phyloP scores from a whole-genome alignment of 2,113 vertebrate species.

The Megaleporinus macrocephalus region DNA sequence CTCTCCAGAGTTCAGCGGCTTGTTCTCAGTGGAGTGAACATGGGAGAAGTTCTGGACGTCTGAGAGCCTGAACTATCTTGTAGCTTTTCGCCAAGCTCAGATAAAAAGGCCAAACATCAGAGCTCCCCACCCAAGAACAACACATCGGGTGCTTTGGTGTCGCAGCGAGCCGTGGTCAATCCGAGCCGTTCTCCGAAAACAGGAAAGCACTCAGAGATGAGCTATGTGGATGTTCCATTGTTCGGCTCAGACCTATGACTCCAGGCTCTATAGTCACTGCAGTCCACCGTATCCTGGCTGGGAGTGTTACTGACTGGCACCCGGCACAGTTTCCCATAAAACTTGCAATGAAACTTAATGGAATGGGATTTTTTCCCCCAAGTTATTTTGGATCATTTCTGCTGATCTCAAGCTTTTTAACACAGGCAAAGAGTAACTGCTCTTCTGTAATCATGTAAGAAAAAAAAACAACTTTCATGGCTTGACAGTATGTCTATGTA shows the following conservation, averaged over 20 bases:
- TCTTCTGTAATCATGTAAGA: too few relatives aligned
- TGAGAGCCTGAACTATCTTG: conserved; percentile 1
- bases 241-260: conserved; percentile 50
- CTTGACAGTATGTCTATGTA: too few relatives aligned
- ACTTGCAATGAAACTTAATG: too few relatives aligned
- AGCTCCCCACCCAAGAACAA: conserved; percentile 29
- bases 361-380: too few relatives aligned
- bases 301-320: too few relatives aligned
- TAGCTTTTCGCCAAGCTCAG: not conserved
- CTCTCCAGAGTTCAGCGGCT: not conserved
- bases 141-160: conserved; percentile 12
- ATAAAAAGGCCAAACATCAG: not conserved
- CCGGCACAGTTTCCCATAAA: too few relatives aligned
- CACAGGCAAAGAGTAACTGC: too few relatives aligned
- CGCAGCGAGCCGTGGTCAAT: conserved; percentile 1
- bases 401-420: too few relatives aligned
- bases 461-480: too few relatives aligned
- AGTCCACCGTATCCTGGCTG: conserved; percentile 17
- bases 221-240: conserved; percentile 54
- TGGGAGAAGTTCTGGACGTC: not conserved
- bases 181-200: conserved; percentile 39
- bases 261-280: conserved; percentile 26
- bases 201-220: conserved; percentile 54
- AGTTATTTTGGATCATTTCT: too few relatives aligned
- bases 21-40: not conserved